phyloP scores from a whole-genome alignment of 1,140 invertebrate species.

The Plutomurus gul region DNA sequence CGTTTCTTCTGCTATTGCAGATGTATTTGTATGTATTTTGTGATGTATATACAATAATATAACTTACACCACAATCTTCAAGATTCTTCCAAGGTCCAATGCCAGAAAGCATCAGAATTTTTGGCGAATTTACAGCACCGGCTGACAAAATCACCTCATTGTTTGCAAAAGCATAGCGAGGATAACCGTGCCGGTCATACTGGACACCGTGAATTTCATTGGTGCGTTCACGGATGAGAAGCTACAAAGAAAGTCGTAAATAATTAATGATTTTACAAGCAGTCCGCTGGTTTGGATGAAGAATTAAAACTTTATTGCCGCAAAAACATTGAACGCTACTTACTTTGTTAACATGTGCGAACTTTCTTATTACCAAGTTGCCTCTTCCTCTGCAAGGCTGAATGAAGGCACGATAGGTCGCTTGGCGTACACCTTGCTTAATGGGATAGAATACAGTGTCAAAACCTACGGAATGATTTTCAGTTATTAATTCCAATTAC shows the following conservation, averaged over 20 bases:
- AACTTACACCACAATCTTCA: slow-evolving; percentile 31
- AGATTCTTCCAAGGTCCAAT: slow-evolving; percentile 58
- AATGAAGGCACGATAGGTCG: slow-evolving; percentile 13
- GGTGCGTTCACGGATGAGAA: slow-evolving; percentile 16
- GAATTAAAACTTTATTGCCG: not conserved
- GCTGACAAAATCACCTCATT: slow-evolving; percentile 56
- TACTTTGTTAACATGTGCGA: slow-evolving; percentile 22
- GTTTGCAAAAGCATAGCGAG: slow-evolving; percentile 52
- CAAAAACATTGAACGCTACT: not conserved
- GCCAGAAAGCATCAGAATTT: slow-evolving; percentile 59
- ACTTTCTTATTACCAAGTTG: slow-evolving; percentile 2
- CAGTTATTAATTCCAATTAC: too few species aligned
- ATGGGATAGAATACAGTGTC: slow-evolving; percentile 37
- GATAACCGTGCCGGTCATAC: slow-evolving; percentile 54
- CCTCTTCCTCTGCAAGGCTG: not conserved
- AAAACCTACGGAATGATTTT: slow-evolving; percentile 1
- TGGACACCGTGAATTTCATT: slow-evolving; percentile 55
- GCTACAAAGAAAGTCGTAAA: not conserved
- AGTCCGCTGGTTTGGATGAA: not conserved
- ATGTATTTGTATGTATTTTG: not conserved
- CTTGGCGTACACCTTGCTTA: slow-evolving; percentile 37
- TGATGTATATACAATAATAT: not conserved
- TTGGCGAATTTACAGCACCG: slow-evolving; percentile 52
- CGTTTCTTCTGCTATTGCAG: too few species aligned
- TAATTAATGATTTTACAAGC: too few species aligned